Conservation (phyloP, 35 echinoderm and acorn worm genomes). For the Apostichopus parvimensis region DNA sequence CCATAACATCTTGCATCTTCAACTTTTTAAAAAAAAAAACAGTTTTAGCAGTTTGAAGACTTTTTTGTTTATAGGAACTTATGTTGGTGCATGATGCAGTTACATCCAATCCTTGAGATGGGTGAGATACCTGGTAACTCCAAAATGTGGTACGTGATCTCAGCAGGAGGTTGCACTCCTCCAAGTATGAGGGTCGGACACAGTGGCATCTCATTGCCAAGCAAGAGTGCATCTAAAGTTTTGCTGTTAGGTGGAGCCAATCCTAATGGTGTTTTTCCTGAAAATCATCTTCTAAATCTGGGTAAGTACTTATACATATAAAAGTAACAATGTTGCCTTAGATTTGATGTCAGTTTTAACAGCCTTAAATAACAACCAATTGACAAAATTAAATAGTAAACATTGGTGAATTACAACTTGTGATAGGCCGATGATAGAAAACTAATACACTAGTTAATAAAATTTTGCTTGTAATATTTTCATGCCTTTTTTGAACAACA, state of each 20-base stretch:
- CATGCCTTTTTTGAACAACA: background rate
- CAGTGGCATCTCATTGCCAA: conserved; percentile 39
- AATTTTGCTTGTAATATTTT: no score
- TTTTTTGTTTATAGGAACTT: no score
- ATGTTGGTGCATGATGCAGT: conserved; percentile 57
- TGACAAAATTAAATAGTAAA: no score
- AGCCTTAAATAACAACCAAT: no score
- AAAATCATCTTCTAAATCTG: conserved; percentile 77
- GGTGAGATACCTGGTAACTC: conserved; percentile 59
- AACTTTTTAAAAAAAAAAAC: no score
- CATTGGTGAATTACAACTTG: no score
- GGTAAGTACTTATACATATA: conserved; percentile 53
- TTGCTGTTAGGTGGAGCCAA: conserved; percentile 85
- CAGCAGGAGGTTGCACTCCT: conserved; percentile 68
- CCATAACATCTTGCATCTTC: no score
- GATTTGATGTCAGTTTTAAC: no score
- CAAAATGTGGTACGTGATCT: conserved; percentile 92
- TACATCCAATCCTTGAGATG: conserved; percentile 73
- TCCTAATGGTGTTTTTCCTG: conserved; percentile 82
- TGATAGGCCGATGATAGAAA: no score
- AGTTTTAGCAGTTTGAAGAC: no score
- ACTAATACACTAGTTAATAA: no score
- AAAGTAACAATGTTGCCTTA: no score
- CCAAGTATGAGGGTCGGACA: conserved; percentile 93
- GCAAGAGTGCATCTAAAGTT: conserved; percentile 46